These are phyloP conservation scores for Neomonachus schauinslandi DNA, from an alignment of 2,113 vertebrate genomes.

Conservation along the genomic window DNA sequence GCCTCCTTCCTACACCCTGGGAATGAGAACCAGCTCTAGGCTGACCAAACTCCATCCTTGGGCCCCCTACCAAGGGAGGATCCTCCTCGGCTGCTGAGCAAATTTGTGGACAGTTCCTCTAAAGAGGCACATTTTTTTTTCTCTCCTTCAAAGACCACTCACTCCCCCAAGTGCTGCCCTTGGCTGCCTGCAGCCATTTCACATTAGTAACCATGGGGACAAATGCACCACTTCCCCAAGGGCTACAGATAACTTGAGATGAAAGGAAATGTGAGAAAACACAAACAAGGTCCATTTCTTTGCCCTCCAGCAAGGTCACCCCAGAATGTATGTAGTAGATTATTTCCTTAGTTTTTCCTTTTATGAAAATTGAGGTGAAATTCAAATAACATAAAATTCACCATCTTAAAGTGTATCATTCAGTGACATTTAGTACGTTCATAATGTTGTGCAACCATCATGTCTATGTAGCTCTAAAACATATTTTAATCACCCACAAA, in stretches of 20 bases:
- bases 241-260: constrained; percentile 28
- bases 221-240: background rate
- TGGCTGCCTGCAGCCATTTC: background rate
- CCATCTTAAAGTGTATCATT: background rate
- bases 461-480: background rate
- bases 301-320: background rate
- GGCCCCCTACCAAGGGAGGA: background rate
- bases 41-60: background rate
- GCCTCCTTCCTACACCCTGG: background rate
- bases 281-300: background rate
- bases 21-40: constrained; percentile 1
- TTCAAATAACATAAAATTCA: constrained; percentile 23
- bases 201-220: constrained; percentile 31
- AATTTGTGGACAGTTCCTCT: background rate
- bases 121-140: background rate
- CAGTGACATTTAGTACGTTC: background rate
- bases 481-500: background rate
- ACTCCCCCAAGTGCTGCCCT: background rate
- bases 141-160: background rate
- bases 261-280: constrained; percentile 39
- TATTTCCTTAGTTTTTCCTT: background rate
- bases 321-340: background rate
- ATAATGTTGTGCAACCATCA: background rate
- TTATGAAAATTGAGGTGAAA: constrained; percentile 2
- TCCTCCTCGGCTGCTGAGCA: too few species aligned